Conservation (phyloP, 1,140 invertebrate species). For the Atta colombica region DNA sequence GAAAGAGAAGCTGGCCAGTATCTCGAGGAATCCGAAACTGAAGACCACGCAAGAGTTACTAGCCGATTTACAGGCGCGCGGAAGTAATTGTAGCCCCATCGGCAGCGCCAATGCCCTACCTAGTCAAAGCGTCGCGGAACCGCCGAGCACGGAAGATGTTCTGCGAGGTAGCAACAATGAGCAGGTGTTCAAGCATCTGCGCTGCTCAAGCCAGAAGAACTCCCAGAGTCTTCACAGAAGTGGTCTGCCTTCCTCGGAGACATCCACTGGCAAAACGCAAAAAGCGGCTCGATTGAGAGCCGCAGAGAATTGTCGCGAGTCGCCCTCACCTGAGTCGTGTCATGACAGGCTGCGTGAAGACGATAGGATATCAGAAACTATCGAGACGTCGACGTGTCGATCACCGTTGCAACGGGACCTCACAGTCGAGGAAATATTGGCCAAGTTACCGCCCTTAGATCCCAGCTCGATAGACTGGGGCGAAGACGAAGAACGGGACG, state of each 20-base stretch:
- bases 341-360: constrained; percentile 43
- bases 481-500: constrained; percentile 79
- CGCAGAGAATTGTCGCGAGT: constrained; percentile 61
- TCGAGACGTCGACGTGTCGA: constrained; percentile 32
- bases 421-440: constrained; percentile 88
- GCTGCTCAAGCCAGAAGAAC: constrained; percentile 85
- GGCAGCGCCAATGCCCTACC: constrained; percentile 78
- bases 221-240: constrained; percentile 68
- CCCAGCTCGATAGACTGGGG: constrained; percentile 87
- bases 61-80: constrained; percentile 91
- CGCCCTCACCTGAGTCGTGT: constrained; percentile 56
- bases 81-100: constrained; percentile 79
- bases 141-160: constrained; percentile 82
- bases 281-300: constrained; percentile 33
- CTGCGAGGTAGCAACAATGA: constrained; percentile 79
- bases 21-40: constrained; percentile 90
- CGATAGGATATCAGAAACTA: constrained; percentile 14
- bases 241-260: constrained; percentile 59
- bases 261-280: constrained; percentile 40
- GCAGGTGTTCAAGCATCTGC: constrained; percentile 88
- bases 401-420: constrained; percentile 71
- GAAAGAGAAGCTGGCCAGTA: constrained; percentile 89
- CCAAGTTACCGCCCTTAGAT: constrained; percentile 89
- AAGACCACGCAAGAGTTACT: constrained; percentile 95
- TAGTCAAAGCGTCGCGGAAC: constrained; percentile 83